phyloP scores from a whole-genome alignment of 35 echinoderm and acorn worm genomes.

The Heliocidaris erythrogramma region DNA sequence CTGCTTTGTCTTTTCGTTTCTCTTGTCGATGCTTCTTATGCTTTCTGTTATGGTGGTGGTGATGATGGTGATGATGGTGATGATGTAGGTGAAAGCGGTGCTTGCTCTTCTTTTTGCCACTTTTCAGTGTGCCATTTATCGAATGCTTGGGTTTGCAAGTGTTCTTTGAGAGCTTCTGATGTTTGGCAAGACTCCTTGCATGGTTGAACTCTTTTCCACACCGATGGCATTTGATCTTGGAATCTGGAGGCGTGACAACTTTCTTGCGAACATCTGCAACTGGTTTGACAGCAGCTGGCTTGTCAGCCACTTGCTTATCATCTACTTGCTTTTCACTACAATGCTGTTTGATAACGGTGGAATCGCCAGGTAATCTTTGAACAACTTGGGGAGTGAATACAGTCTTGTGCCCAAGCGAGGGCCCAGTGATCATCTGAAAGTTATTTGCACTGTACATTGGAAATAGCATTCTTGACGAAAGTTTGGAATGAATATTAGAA shows the following conservation, averaged over 20 bases:
- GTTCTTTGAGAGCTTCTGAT: slow-evolving; percentile 38
- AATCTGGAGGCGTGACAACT: neutral
- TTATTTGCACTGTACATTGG: slow-evolving; percentile 28
- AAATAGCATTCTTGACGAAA: slow-evolving; percentile 12
- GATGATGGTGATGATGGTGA: slow-evolving; percentile 41
- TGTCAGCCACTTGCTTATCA: neutral
- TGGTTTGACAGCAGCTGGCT: neutral
- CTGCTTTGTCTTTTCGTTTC: slow-evolving; percentile 44
- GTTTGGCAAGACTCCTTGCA: slow-evolving; percentile 35
- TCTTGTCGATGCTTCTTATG: slow-evolving; percentile 41
- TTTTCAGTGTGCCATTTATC: slow-evolving; percentile 34
- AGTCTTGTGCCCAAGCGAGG: neutral
- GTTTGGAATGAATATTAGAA: slow-evolving; percentile 21
- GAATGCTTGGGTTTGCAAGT: slow-evolving; percentile 34
- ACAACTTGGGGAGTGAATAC: slow-evolving; percentile 29
- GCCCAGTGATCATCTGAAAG: neutral
- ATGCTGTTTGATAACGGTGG: slow-evolving; percentile 38
- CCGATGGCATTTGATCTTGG: slow-evolving; percentile 20
- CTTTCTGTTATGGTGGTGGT: slow-evolving; percentile 19
- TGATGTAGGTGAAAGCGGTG: slow-evolving; percentile 38
- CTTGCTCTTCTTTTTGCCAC: slow-evolving; percentile 35
- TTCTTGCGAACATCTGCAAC: slow-evolving; percentile 17
- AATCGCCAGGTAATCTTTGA: slow-evolving; percentile 40
- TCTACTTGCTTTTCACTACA: neutral
- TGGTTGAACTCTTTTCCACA: slow-evolving; percentile 48